phyloP scores from a whole-genome alignment of 2,113 vertebrate genomes.

The Brachyhypopomus gauderio region DNA sequence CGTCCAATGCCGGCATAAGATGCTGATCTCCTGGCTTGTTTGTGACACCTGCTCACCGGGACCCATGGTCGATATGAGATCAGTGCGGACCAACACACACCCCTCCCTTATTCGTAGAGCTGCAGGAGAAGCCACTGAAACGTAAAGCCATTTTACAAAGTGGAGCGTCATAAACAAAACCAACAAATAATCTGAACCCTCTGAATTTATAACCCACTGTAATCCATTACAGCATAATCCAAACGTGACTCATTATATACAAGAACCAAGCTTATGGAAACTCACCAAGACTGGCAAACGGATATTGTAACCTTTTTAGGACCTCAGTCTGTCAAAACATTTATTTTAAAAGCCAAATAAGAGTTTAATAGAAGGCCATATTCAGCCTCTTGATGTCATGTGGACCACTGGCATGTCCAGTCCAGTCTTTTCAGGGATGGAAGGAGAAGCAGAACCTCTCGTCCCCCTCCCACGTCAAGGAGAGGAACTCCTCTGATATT shows the following conservation, averaged over 20 bases:
- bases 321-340: not conserved
- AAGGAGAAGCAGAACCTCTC: not conserved
- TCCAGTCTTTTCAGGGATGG: not conserved
- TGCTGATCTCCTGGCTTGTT: no score
- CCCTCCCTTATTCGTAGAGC: no score
- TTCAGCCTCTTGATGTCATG: not conserved
- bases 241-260: not conserved
- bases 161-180: not conserved
- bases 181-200: not conserved
- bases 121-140: no score
- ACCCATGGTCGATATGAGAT: no score
- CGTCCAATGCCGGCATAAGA: no score
- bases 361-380: not conserved
- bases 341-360: not conserved
- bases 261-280: not conserved
- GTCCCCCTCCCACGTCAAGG: not conserved
- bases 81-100: no score
- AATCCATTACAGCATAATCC: no score
- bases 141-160: no score
- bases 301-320: not conserved
- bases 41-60: no score
- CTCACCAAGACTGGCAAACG: not conserved
- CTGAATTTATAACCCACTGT: not conserved
- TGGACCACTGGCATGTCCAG: not conserved
- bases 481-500: conserved; percentile 8